Percentiles rank a stretch among this genome's conserved stretches.
phyloP scores from a whole-genome alignment of 2,113 vertebrate species.

The Phaethornis superciliosus region DNA sequence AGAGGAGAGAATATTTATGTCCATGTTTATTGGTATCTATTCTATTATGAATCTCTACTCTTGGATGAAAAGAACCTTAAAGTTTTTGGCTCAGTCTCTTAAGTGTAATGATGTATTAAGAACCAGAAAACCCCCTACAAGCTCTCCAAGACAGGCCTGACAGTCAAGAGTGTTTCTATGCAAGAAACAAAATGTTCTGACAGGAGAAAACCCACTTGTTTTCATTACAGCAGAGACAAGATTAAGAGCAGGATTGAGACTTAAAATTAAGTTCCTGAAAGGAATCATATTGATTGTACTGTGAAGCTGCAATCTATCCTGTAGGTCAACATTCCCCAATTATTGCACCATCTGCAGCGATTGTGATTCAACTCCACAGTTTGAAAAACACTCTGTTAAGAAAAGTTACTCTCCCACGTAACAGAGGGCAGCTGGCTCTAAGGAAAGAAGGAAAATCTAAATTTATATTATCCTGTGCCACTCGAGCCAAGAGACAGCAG shows the following conservation, averaged over 20 bases:
- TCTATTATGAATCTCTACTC: not conserved
- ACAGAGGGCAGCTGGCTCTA: not conserved
- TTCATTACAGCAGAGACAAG: not conserved
- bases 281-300: rapidly evolving
- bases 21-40: not conserved
- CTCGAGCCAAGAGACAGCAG: not conserved
- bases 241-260: not conserved
- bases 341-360: not conserved
- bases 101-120: rapidly evolving
- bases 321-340: not conserved
- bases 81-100: not conserved
- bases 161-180: not conserved
- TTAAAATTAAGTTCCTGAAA: not conserved
- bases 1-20: not conserved
- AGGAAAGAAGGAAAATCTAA: not conserved
- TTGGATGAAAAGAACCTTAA: not conserved
- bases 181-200: not conserved
- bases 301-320: not conserved
- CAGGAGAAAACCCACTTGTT: not conserved
- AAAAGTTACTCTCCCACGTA: not conserved
- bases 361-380: not conserved
- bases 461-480: not conserved
- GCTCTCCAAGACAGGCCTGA: not conserved
- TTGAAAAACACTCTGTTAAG: not conserved
- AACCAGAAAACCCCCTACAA: not conserved